These are phyloP conservation scores for Carollia perspicillata DNA, from an alignment of 2,113 vertebrate genomes.

Conservation along the genomic window DNA sequence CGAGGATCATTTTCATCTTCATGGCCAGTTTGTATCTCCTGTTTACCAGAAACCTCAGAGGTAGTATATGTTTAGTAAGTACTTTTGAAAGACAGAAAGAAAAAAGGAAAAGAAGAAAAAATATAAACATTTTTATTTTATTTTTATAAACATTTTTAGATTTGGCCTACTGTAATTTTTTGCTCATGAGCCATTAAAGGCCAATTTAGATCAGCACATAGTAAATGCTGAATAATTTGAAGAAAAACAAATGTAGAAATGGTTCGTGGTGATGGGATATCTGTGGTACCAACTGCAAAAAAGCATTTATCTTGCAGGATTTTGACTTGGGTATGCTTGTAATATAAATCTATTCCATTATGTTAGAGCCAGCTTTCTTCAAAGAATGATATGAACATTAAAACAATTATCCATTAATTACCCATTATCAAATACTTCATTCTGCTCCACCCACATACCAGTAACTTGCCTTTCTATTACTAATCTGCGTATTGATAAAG, in stretches of 20 bases:
- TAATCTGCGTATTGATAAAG: background rate
- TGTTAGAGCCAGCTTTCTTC: background rate
- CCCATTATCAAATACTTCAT: background rate
- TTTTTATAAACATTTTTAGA: background rate
- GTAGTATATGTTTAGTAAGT: background rate
- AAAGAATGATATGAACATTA: constrained; percentile 6
- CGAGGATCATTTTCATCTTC: background rate
- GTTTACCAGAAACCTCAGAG: background rate
- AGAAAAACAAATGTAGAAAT: background rate
- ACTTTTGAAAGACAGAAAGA: background rate
- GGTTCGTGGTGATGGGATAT: background rate
- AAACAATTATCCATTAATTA: constrained; percentile 13
- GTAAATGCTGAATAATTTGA: background rate
- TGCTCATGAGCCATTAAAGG: background rate
- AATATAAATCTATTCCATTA: background rate
- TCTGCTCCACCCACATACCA: background rate
- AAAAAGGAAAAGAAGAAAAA: background rate
- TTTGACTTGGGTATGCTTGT: background rate
- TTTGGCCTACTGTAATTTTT: background rate
- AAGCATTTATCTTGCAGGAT: background rate
- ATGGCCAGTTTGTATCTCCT: background rate
- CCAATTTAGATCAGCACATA: background rate
- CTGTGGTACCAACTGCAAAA: background rate
- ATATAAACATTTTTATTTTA: background rate
- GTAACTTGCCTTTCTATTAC: constrained; percentile 4